phyloP scores from a whole-genome alignment of 2,888 invertebrate species.

The Eupithecia subumbrata region DNA sequence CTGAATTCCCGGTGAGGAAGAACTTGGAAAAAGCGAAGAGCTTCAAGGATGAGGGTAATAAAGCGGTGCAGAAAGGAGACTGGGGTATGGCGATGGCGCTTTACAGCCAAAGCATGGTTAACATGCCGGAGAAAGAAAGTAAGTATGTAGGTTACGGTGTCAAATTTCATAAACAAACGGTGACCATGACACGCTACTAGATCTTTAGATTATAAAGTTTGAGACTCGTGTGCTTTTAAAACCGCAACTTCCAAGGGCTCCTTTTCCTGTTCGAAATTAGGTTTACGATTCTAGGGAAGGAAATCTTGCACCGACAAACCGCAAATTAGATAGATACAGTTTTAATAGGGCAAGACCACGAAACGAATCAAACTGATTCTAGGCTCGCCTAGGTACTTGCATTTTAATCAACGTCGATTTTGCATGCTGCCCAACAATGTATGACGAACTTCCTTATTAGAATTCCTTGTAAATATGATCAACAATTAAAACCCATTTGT shows the following conservation, averaged over 20 bases:
- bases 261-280: slow-evolving; percentile 23
- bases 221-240: slow-evolving; percentile 11
- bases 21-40: slow-evolving; percentile 84
- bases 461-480: slow-evolving; percentile 32
- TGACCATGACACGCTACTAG: slow-evolving; percentile 25
- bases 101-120: slow-evolving; percentile 88
- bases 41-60: slow-evolving; percentile 89
- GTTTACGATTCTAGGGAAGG: slow-evolving; percentile 19
- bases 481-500: slow-evolving; percentile 32
- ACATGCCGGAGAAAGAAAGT: slow-evolving; percentile 88
- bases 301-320: slow-evolving; percentile 19
- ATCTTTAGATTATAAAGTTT: background rate
- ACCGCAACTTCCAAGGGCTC: slow-evolving; percentile 9
- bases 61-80: slow-evolving; percentile 88
- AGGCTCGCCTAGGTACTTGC: slow-evolving; percentile 2
- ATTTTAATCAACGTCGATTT: slow-evolving; percentile 26
- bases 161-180: slow-evolving; percentile 46
- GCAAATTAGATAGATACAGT: slow-evolving; percentile 10
- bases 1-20: slow-evolving; percentile 79
- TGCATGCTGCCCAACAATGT: slow-evolving; percentile 18
- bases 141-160: slow-evolving; percentile 56
- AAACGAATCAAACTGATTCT: slow-evolving; percentile 1
- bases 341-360: slow-evolving; percentile 4
- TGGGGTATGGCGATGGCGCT: slow-evolving; percentile 87
- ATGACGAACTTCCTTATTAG: slow-evolving; percentile 27